phyloP scores from a whole-genome alignment of 2,888 invertebrate genomes.

The Zygothrica quintamaculata region DNA sequence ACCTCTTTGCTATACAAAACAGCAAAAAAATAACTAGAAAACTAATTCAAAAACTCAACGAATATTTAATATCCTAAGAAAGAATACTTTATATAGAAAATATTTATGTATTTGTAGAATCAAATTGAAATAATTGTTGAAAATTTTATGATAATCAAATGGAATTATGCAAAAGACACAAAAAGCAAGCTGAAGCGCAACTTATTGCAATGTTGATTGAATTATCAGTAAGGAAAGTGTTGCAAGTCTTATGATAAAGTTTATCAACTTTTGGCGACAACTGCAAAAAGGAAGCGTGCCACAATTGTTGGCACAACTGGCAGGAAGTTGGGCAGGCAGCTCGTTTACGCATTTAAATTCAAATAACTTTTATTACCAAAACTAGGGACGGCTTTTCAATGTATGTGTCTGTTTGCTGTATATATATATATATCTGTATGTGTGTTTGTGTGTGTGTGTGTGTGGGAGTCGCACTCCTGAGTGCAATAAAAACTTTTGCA shows the following conservation, averaged over 20 bases:
- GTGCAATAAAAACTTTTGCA: slow-evolving; percentile 79
- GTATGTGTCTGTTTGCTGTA: slow-evolving; percentile 15
- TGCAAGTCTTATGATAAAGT: slow-evolving; percentile 1
- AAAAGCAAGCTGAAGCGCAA: too few relatives aligned
- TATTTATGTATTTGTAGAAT: too few relatives aligned
- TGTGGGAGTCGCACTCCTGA: slow-evolving; percentile 59
- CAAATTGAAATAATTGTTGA: too few relatives aligned
- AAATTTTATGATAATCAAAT: too few relatives aligned
- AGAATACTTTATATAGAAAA: too few relatives aligned
- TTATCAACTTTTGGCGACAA: slow-evolving; percentile 11
- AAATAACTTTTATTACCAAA: slow-evolving; percentile 79
- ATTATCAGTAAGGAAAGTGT: neutral
- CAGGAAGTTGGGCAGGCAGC: slow-evolving; percentile 56
- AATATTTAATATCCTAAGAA: slow-evolving; percentile 4
- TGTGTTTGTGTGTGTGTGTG: slow-evolving; percentile 10
- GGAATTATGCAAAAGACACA: too few relatives aligned
- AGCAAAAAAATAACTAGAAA: slow-evolving; percentile 14
- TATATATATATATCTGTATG: slow-evolving; percentile 17
- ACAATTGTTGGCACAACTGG: slow-evolving; percentile 63
- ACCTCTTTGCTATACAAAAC: slow-evolving; percentile 65
- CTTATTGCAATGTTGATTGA: slow-evolving; percentile 1
- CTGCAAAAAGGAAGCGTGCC: slow-evolving; percentile 41
- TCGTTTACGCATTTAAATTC: slow-evolving; percentile 81
- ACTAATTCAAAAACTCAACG: neutral
- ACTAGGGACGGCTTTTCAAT: slow-evolving; percentile 56